phyloP scores from a whole-genome alignment of 2,888 invertebrate species.

The Cheiracanthium punctorium region DNA sequence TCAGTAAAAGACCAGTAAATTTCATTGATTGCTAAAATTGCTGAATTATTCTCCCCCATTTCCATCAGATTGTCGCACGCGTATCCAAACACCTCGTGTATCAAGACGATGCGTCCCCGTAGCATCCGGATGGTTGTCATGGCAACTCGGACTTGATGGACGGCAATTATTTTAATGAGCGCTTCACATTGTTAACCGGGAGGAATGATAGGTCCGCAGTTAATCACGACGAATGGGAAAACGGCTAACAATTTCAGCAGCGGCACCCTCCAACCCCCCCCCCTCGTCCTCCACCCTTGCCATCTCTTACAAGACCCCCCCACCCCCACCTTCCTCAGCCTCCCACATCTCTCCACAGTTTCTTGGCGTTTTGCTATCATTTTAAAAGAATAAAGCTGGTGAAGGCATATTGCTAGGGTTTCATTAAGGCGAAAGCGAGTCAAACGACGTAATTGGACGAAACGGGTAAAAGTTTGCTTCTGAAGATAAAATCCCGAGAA shows the following conservation, averaged over 20 bases:
- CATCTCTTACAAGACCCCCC: constrained; percentile 14
- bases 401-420: constrained; percentile 55
- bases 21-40: constrained; percentile 12
- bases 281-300: background rate
- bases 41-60: background rate
- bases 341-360: background rate
- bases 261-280: background rate
- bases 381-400: constrained; percentile 60
- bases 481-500: constrained; percentile 26
- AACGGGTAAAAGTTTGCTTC: constrained; percentile 60
- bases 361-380: constrained; percentile 42
- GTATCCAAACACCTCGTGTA: constrained; percentile 51
- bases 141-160: constrained; percentile 58
- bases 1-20: background rate
- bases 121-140: constrained; percentile 61
- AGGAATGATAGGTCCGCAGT: constrained; percentile 68
- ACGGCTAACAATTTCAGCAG: constrained; percentile 64
- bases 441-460: constrained; percentile 67
- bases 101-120: constrained; percentile 65
- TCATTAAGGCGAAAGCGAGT: constrained; percentile 68
- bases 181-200: constrained; percentile 67
- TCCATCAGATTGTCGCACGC: constrained; percentile 27
- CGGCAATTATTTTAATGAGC: constrained; percentile 70
- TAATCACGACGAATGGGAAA: constrained; percentile 64
- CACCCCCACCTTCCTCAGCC: background rate